phyloP scores from a whole-genome alignment of 2,888 invertebrate genomes.

The Cantharis flavilabris region DNA sequence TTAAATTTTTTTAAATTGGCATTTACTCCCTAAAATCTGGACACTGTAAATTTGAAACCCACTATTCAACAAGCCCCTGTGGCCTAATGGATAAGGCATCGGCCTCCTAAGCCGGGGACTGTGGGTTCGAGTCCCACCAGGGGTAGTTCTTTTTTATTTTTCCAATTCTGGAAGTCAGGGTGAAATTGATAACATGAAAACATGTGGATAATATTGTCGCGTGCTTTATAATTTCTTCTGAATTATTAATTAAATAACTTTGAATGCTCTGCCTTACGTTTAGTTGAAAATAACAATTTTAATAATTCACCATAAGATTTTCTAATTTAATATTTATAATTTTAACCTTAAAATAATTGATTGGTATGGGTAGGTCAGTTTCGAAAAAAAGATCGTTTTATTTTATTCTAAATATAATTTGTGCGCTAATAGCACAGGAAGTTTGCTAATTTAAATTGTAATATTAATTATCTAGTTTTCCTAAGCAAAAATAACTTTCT shows the following conservation, averaged over 20 bases:
- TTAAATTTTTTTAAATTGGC: too few relatives aligned
- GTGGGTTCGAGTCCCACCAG: conserved; percentile 87
- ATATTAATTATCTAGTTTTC: background rate
- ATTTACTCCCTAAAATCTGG: too few relatives aligned
- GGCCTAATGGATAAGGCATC: conserved; percentile 85
- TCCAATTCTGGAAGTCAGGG: background rate
- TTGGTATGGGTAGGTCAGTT: background rate
- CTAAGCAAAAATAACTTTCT: background rate
- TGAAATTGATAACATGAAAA: too few relatives aligned
- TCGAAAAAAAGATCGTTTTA: background rate
- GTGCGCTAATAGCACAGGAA: background rate
- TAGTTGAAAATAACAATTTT: background rate
- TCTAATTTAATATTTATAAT: background rate
- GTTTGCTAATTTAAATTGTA: background rate
- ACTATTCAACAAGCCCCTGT: conserved; percentile 65
- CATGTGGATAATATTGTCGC: too few relatives aligned
- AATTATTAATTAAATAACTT: too few relatives aligned
- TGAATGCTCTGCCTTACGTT: too few relatives aligned
- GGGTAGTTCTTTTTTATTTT: conserved; percentile 63
- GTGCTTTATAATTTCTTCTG: too few relatives aligned
- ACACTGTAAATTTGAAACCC: background rate
- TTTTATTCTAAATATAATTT: background rate
- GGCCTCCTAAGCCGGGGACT: conserved; percentile 85
- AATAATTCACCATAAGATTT: background rate
- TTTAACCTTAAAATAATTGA: background rate